Base-by-base conservation (phyloP, 1,140 invertebrate species). In the Eupeodes corollae region DNA sequence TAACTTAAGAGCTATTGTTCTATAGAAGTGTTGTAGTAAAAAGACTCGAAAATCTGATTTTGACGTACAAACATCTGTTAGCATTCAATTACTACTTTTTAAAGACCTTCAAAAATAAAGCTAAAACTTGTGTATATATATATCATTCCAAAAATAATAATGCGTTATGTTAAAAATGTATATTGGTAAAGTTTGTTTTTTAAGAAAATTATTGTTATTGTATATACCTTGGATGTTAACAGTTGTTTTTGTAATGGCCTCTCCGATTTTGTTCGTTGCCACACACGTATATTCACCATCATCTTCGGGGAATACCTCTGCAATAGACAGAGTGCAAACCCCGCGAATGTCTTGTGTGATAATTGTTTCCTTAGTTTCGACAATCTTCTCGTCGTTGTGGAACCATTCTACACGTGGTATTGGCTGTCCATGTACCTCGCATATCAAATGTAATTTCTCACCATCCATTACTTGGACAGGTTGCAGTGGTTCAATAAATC, bases 271-370 rank as follows among this genome's bases (percentile, higher is more conserved):
- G 73, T 97, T 98, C 26, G 79, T 74, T 44, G 91, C 88, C 53
- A 74, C 70, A 67, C 90, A 93, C 44, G 78, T 79, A 67, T 95
- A 95, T 68, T 80, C 79, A 16, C 91, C 92, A 53, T 82, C 79
- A 77, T 95, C 89, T 78, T 95, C 91, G 5, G 91, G 90, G 67
- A 94, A 95, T 21, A 92, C 90, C 79, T 96, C 91, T 40, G 79
- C 79, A 56, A 97, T 91, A 50, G 83, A 79, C 48, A 97, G 72
- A 65, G 81, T 83, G 62, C 89, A 92, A 45, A 81, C 71, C 48
- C 88, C 88, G 59, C 88, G 80, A 50, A 75, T 73, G 59, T 85
- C 80, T 69, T 88, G 84, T 11, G 75, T 72, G 39, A 90, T 79
- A 10, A 76, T 76, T 32, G 88, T 79, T 63, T 90, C 88, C 68